Evolutionary conservation across 2,888 invertebrate species (phyloP), one percentile per base, ranked within the genome.

Genomic region (Caradrina kadenii): DNA sequence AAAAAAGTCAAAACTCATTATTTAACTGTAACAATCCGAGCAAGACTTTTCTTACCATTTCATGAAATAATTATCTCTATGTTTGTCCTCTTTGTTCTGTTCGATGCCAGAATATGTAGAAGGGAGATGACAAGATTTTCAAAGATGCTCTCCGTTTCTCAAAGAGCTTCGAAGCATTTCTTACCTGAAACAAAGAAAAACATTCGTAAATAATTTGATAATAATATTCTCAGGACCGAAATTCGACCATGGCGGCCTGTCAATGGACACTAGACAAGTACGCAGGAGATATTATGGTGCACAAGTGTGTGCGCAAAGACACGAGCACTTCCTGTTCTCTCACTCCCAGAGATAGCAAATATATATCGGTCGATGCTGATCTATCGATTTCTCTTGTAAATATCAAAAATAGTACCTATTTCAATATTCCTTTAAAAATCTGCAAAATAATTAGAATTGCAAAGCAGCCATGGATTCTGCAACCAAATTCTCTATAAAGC

Each of bases 101-200:
- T 53, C 53, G 15, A 15, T 26, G 15, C 22, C 22, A 8, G 22
- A 17, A 53, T 15, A 17, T n/a, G 13, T 6, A 19, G 8, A 26
- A 26, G 26, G 0, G 6, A 13, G 0, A 4, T 31, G 19, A 10
- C 15, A 8, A 42, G 39, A 22, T 39, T 21, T 55, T 54, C 1
- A 35, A 45, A 13, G 52, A 22, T 39, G 4, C 10, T 48, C 35
- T 39, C 65, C 8, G 2, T 5, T 39, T 39, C 19, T 5, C 31
- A 42, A 5, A 31, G 21, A n/a, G 13, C 4, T 54, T 62, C 2
- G 42, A 26, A 39, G 22, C 7, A 15, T 22, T 39, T 65, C 72
- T 69, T 82, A 82, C 81, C 81, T 82, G 81, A 4, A 82, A 82
- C 80, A 82, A 81, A 76, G 2, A 65, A 50, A 69, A 71, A 0